Evolutionary conservation across 2,888 invertebrate genomes (phyloP).

Genomic region (Drosophila conformis): DNA sequence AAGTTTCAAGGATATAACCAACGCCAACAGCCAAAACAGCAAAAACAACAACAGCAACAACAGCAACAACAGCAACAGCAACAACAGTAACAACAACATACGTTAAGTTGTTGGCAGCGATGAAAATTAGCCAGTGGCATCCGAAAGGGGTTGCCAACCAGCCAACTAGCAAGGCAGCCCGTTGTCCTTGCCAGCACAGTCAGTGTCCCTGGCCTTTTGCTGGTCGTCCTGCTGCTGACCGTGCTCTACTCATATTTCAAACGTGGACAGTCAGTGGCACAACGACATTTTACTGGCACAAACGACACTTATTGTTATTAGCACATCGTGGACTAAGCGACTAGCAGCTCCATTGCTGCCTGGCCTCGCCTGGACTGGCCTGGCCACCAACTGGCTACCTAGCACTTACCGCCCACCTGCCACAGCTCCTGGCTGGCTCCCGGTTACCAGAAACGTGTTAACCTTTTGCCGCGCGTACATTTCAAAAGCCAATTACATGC

Average conservation of each 20-base stretch:
- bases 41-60: conserved; percentile 17
- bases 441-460: conserved; percentile 67
- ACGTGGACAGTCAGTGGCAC: conserved; percentile 52
- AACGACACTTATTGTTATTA: conserved; percentile 77
- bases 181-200: conserved; percentile 35
- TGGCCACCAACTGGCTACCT: background rate
- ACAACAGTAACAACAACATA: conserved; percentile 28
- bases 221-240: conserved; percentile 16
- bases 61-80: conserved; percentile 10
- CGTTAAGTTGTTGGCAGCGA: conserved; percentile 71
- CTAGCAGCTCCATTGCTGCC: background rate
- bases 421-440: conserved; percentile 12
- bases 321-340: conserved; percentile 60
- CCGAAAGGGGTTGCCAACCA: conserved; percentile 49
- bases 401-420: background rate
- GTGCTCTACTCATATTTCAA: conserved; percentile 68
- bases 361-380: conserved; percentile 11
- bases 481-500: conserved; percentile 84
- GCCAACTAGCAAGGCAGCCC: conserved; percentile 20
- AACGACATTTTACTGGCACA: conserved; percentile 52
- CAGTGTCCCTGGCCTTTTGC: background rate
- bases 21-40: conserved; percentile 54
- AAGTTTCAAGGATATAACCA: conserved; percentile 77
- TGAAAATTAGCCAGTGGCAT: conserved; percentile 61
- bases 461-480: conserved; percentile 72